Percentiles rank a stretch among this genome's conserved stretches.
phyloP scores from a whole-genome alignment of 2,888 invertebrate species.

The Diadegma fenestrale region DNA sequence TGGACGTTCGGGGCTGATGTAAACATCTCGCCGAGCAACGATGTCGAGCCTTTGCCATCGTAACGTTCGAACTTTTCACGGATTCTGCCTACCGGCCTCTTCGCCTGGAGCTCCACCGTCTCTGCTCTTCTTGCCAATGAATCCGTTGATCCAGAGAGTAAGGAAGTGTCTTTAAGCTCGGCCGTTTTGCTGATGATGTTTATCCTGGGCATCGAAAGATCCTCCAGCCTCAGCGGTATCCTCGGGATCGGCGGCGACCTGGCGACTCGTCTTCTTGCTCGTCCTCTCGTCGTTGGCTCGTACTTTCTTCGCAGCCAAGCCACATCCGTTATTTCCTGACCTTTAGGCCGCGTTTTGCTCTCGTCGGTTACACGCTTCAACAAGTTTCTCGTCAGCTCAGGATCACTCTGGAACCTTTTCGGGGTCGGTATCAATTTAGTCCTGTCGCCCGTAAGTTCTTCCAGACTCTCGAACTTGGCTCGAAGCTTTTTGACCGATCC shows the following conservation, averaged over 20 bases:
- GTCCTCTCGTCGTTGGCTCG: constrained; percentile 86
- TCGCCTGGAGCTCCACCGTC: constrained; percentile 78
- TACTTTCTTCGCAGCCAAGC: constrained; percentile 88
- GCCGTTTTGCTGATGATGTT: constrained; percentile 96
- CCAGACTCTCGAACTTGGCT: constrained; percentile 91
- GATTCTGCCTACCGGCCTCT: constrained; percentile 90
- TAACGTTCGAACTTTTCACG: constrained; percentile 89
- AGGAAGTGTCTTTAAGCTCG: constrained; percentile 84
- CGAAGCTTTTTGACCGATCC: constrained; percentile 93
- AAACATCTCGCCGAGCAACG: constrained; percentile 91
- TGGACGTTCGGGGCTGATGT: constrained; percentile 93
- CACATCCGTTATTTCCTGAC: constrained; percentile 87
- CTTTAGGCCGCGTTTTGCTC: constrained; percentile 84
- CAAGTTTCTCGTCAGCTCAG: constrained; percentile 89
- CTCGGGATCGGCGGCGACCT: constrained; percentile 88
- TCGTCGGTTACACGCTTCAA: constrained; percentile 85
- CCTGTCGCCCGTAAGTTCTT: constrained; percentile 84
- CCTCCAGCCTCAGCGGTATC: constrained; percentile 88
- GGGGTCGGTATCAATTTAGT: constrained; percentile 80
- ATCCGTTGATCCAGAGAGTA: constrained; percentile 64
- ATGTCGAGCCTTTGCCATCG: constrained; percentile 81
- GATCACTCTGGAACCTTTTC: constrained; percentile 91
- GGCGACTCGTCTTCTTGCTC: constrained; percentile 85
- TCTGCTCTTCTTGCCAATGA: constrained; percentile 80
- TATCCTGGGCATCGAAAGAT: constrained; percentile 94